Percentiles rank a stretch among this genome's conserved stretches.
These are phyloP conservation scores for Elysia crispata DNA, from an alignment of 2,888 invertebrate genomes.

Conservation along the genomic window DNA sequence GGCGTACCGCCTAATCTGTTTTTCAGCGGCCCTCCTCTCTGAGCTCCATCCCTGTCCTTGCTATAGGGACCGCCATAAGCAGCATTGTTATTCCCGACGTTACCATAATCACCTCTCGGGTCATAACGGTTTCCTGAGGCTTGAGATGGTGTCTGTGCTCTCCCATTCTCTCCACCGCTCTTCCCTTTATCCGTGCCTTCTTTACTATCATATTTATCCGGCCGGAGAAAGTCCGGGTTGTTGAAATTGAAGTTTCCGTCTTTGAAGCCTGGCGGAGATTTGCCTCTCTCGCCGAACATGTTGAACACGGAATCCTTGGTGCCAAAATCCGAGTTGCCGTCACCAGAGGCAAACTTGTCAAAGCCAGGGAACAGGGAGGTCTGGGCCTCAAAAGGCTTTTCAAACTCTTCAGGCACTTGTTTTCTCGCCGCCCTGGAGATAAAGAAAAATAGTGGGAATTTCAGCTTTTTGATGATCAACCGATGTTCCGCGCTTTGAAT, in stretches of 20 bases:
- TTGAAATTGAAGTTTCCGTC: slow-evolving; percentile 36
- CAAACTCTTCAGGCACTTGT: slow-evolving; percentile 29
- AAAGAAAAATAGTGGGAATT: not conserved
- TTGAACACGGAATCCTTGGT: slow-evolving; percentile 29
- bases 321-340: slow-evolving; percentile 12
- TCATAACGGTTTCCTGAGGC: no score
- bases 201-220: not conserved
- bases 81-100: not conserved
- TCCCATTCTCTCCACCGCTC: not conserved
- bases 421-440: not conserved
- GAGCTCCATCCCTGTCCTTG: not conserved
- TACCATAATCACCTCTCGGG: not conserved
- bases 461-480: no score
- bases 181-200: not conserved
- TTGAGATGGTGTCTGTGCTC: not conserved
- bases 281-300: slow-evolving; percentile 10
- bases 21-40: not conserved
- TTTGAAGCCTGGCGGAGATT: slow-evolving; percentile 23
- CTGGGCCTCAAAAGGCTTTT: slow-evolving; percentile 28
- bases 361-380: slow-evolving; percentile 30
- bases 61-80: not conserved
- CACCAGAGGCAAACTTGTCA: slow-evolving; percentile 23
- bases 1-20: not conserved
- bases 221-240: slow-evolving; percentile 30
- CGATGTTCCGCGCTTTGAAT: no score